Evolutionary conservation across 2,113 vertebrate species (phyloP).

Genomic region (Anthoscopus minutus): DNA sequence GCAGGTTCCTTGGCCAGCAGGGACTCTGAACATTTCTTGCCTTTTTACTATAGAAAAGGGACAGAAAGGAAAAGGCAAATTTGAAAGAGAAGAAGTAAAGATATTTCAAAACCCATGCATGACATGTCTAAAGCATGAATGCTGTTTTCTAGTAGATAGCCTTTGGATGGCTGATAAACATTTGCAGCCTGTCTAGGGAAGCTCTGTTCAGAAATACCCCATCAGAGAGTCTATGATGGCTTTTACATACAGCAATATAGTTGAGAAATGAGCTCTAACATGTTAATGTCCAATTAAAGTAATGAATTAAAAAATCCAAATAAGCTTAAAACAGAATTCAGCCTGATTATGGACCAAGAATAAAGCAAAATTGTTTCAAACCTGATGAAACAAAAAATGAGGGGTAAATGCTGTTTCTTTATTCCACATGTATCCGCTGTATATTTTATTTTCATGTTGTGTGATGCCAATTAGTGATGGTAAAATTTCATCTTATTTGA

Average conservation of each 20-base stretch:
- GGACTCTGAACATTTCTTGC: rapidly evolving
- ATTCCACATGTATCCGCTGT: background rate
- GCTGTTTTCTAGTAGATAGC: background rate
- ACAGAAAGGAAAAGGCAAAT: background rate
- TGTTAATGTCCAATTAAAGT: background rate
- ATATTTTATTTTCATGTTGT: background rate
- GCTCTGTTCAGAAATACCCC: background rate
- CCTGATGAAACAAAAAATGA: background rate
- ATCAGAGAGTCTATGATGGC: background rate
- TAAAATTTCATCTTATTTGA: background rate
- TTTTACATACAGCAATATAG: background rate
- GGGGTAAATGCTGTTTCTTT: background rate
- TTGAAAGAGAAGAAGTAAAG: background rate
- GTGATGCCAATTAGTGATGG: background rate
- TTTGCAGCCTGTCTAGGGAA: background rate
- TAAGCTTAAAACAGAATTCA: background rate
- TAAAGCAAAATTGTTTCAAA: background rate
- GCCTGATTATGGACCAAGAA: background rate
- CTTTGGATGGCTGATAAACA: background rate
- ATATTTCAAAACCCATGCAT: background rate
- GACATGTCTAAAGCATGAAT: background rate
- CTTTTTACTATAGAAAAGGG: background rate
- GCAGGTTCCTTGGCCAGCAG: rapidly evolving
- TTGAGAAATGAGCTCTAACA: background rate
- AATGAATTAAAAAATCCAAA: background rate